These are phyloP conservation scores for Microtus oregoni DNA, from an alignment of 2,113 vertebrate genomes.

Conservation along the genomic window DNA sequence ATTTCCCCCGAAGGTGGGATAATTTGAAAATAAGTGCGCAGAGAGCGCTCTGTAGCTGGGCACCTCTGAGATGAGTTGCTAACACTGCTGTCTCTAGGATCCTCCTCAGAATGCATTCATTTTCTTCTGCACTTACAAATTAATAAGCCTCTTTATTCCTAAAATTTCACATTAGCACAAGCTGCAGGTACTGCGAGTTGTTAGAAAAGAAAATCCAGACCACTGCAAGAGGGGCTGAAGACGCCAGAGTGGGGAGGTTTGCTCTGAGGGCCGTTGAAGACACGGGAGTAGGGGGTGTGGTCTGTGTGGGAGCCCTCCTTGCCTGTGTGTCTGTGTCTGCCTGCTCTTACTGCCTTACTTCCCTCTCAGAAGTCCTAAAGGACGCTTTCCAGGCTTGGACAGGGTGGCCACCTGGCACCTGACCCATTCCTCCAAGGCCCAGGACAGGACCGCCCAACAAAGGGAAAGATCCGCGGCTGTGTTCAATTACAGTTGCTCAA, in stretches of 20 bases:
- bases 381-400: background rate
- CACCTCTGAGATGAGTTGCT: background rate
- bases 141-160: background rate
- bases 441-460: background rate
- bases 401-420: background rate
- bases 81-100: background rate
- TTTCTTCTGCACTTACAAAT: slow-evolving; percentile 3
- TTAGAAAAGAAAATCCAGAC: background rate
- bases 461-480: background rate
- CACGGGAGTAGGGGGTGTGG: too few species aligned
- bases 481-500: background rate
- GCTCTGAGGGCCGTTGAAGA: background rate
- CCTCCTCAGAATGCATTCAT: background rate
- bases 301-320: too few species aligned
- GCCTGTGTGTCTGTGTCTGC: background rate
- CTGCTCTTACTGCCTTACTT: background rate
- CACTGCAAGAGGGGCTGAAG: background rate
- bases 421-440: background rate
- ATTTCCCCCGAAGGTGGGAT: slow-evolving; percentile 59
- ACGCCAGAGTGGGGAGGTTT: background rate
- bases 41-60: background rate
- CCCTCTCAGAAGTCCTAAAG: background rate
- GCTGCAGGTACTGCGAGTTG: background rate
- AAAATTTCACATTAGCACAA: background rate
- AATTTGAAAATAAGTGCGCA: slow-evolving; percentile 44